A percentile compares a stretch with the other conserved stretches of the same genome.
Evolutionary conservation across 1,140 invertebrate genomes (phyloP).

Genomic region (Drosophila varians): DNA sequence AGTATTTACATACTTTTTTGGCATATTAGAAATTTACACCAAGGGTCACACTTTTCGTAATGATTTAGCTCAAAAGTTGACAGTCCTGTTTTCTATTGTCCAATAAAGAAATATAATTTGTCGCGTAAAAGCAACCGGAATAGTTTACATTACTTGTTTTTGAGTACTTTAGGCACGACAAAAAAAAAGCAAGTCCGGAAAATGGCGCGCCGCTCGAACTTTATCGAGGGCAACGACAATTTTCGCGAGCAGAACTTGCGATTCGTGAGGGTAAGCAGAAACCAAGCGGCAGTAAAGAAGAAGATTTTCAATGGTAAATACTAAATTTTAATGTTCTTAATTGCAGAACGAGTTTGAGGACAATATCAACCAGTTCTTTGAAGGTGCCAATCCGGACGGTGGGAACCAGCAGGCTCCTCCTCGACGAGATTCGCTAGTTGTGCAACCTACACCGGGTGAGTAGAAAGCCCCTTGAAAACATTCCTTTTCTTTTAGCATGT

Average conservation of each 20-base stretch:
- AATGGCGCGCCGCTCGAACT: constrained; percentile 69
- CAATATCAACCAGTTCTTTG: constrained; percentile 78
- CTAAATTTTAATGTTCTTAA: not conserved
- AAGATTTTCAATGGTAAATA: not conserved
- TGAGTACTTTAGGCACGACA: too few species aligned
- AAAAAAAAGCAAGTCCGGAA: not conserved
- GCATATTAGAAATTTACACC: too few species aligned
- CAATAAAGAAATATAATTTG: constrained; percentile 1
- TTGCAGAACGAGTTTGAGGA: constrained; percentile 80
- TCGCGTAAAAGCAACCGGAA: too few species aligned
- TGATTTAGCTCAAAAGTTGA: constrained; percentile 6
- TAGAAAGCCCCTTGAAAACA: too few species aligned
- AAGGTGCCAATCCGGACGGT: constrained; percentile 10
- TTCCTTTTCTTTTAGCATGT: not conserved
- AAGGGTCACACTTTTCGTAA: constrained; percentile 13
- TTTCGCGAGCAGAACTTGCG: constrained; percentile 84
- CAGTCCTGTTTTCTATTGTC: not conserved
- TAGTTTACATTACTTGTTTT: too few species aligned
- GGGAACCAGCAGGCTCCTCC: constrained; percentile 32
- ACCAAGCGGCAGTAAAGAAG: not conserved
- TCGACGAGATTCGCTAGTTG: constrained; percentile 70
- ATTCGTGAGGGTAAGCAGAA: constrained; percentile 81
- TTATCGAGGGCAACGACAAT: constrained; percentile 69
- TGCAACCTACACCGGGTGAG: constrained; percentile 78
- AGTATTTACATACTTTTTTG: not conserved